These are phyloP conservation scores for Diorhabda carinulata DNA, from an alignment of 1,140 invertebrate species.

Conservation along the genomic window DNA sequence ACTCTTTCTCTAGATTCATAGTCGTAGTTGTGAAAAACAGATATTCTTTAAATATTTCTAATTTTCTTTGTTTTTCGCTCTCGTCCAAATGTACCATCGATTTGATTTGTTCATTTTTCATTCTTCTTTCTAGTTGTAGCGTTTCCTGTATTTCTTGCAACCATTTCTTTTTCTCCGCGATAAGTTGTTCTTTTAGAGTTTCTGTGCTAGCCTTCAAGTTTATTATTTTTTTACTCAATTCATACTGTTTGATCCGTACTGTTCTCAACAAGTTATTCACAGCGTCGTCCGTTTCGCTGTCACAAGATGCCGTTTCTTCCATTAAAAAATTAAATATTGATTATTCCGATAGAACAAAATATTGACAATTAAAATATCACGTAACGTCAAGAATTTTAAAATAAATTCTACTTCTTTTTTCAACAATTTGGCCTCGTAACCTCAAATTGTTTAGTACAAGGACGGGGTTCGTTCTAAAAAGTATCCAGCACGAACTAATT, in stretches of 20 bases:
- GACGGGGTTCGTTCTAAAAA: too few relatives aligned
- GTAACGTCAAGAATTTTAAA: too few relatives aligned
- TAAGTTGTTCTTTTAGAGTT: conserved; percentile 5
- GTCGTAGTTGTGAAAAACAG: conserved; percentile 9
- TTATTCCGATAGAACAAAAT: too few relatives aligned
- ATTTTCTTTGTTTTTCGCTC: conserved; percentile 7
- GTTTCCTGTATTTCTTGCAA: conserved; percentile 8
- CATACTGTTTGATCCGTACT: not conserved
- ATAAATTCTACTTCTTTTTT: too few relatives aligned
- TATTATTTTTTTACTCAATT: not conserved
- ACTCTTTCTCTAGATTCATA: not conserved
- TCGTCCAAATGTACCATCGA: not conserved
- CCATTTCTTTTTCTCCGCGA: conserved; percentile 4
- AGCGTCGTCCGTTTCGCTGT: too few relatives aligned
- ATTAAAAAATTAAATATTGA: too few relatives aligned
- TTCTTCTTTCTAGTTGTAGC: not conserved
- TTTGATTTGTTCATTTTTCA: conserved; percentile 8
- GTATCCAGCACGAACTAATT: too few relatives aligned
- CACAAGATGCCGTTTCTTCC: too few relatives aligned
- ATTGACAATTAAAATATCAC: too few relatives aligned
- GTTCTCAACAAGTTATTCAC: too few relatives aligned
- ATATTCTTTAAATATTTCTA: conserved; percentile 14
- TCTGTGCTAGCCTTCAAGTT: conserved; percentile 12
- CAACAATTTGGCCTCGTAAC: too few relatives aligned
- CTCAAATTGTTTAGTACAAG: too few relatives aligned